phyloP scores from a whole-genome alignment of 23 tunicate genomes.

The Clavelina lepadiformis region DNA sequence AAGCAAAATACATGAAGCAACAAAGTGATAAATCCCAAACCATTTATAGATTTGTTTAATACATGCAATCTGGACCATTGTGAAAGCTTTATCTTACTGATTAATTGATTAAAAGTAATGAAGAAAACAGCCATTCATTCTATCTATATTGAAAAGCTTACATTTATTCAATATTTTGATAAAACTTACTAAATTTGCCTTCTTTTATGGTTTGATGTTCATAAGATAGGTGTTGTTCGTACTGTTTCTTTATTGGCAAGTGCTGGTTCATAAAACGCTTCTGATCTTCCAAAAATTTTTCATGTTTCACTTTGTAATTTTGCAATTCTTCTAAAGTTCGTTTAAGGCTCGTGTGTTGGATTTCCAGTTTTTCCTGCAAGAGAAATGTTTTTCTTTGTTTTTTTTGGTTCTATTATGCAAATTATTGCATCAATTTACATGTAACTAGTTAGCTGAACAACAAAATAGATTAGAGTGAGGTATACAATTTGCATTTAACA shows the following conservation, averaged over 20 bases:
- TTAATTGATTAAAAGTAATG: too few relatives aligned
- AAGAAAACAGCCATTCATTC: neutral
- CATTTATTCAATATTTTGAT: neutral
- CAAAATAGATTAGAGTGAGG: neutral
- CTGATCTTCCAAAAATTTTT: conserved; percentile 39
- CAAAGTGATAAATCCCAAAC: too few relatives aligned
- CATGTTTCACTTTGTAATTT: conserved; percentile 66
- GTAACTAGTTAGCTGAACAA: neutral
- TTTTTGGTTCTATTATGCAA: neutral
- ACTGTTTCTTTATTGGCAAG: conserved; percentile 22
- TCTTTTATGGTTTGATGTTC: conserved; percentile 66
- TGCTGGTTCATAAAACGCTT: conserved; percentile 32
- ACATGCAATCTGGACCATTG: too few relatives aligned
- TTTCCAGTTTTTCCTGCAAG: conserved; percentile 74
- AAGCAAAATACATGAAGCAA: too few relatives aligned
- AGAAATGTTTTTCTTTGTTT: neutral
- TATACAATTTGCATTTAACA: too few relatives aligned
- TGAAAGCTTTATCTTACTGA: too few relatives aligned
- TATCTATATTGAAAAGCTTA: neutral
- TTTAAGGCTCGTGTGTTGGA: conserved; percentile 78
- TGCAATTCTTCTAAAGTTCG: conserved; percentile 79
- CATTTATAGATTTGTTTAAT: too few relatives aligned
- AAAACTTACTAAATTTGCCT: conserved; percentile 66
- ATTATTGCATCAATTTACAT: neutral
- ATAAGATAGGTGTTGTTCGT: conserved; percentile 48